Conservation (phyloP, 1,140 invertebrate genomes). For the Batillaria attramentaria region DNA sequence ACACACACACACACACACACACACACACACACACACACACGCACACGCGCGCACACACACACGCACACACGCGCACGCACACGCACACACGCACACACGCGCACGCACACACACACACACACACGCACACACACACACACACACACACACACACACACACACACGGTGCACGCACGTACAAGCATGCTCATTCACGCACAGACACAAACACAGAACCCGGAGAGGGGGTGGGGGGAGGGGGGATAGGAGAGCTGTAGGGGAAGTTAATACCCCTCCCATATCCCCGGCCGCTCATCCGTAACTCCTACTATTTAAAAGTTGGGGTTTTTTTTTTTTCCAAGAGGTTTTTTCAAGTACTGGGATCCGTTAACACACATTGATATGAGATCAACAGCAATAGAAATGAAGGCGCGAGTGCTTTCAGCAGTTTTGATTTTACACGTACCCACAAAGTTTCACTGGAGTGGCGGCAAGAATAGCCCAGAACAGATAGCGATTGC, state of each 20-base stretch:
- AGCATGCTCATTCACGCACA: not conserved
- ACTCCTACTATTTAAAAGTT: not conserved
- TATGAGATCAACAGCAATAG: no score
- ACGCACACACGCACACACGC: not conserved
- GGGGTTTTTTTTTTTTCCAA: not conserved
- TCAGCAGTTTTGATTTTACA: no score
- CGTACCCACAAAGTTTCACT: no score
- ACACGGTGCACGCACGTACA: not conserved
- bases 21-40: not conserved
- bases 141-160: constrained; percentile 14
- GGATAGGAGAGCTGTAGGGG: not conserved
- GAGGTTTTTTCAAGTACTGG: not conserved
- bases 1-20: not conserved
- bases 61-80: not conserved
- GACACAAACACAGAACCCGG: not conserved
- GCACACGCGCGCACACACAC: not conserved
- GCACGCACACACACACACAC: not conserved
- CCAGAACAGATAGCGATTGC: no score
- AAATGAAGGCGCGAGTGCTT: no score
- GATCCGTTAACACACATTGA: no score
- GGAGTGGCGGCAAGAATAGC: no score
- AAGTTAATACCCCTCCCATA: not conserved
- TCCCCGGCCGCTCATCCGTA: not conserved
- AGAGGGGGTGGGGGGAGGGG: not conserved
- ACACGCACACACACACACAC: constrained; percentile 2